A percentile compares a stretch with the other conserved stretches of the same genome.
Evolutionary conservation across 2,113 vertebrate species (phyloP).

Genomic region (Capra hircus): DNA sequence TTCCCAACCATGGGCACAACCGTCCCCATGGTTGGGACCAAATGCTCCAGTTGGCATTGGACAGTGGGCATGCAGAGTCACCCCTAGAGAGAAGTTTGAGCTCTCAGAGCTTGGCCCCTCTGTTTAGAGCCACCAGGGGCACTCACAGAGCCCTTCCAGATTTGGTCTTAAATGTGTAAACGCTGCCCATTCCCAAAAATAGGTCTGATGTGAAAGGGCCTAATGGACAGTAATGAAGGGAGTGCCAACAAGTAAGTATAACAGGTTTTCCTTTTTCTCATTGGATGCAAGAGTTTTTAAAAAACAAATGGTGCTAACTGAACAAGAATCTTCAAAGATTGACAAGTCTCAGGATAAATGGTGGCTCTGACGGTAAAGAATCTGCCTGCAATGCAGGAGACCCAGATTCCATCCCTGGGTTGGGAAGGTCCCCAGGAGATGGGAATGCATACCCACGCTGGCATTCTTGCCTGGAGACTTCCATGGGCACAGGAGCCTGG

Average conservation of each 20-base stretch:
- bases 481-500: background rate
- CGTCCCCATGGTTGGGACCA: background rate
- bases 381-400: background rate
- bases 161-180: too few relatives aligned
- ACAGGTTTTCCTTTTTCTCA: background rate
- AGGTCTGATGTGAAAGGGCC: background rate
- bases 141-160: accelerated
- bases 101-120: background rate
- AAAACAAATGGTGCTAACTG: background rate
- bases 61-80: too few relatives aligned
- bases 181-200: background rate
- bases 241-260: background rate
- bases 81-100: background rate
- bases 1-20: too few relatives aligned
- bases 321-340: background rate
- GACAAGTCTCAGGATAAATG: background rate
- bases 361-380: background rate
- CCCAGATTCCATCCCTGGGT: background rate
- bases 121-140: too few relatives aligned
- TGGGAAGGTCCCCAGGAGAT: background rate
- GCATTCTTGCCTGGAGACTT: background rate
- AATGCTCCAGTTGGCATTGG: too few relatives aligned
- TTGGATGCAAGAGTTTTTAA: background rate
- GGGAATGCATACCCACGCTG: background rate
- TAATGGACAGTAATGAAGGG: background rate